phyloP scores from a whole-genome alignment of 1,140 invertebrate species.

The Drosophila triauraria region DNA sequence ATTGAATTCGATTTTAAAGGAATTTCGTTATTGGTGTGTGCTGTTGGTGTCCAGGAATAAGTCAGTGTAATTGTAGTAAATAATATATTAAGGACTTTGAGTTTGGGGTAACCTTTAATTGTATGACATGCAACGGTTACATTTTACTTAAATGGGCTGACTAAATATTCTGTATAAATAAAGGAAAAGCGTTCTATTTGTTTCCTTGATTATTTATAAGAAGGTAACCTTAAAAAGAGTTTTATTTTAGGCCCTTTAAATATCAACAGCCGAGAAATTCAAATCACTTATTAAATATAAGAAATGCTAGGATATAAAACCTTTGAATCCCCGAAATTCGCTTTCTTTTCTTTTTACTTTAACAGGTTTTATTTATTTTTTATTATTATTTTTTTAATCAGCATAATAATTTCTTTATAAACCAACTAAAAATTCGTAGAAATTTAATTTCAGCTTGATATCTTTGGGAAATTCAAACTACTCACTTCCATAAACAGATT shows the following conservation, averaged over 20 bases:
- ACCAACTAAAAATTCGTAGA: not conserved
- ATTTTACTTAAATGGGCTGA: not conserved
- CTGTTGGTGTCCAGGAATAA: slow-evolving; percentile 7
- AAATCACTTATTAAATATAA: too few species aligned
- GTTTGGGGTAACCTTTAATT: slow-evolving; percentile 11
- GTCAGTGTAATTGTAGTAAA: slow-evolving; percentile 4
- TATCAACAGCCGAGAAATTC: too few species aligned
- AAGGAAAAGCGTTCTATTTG: not conserved
- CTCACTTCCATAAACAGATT: not conserved
- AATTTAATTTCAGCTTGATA: not conserved
- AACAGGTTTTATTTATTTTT: not conserved
- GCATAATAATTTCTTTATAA: not conserved
- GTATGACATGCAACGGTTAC: slow-evolving; percentile 3
- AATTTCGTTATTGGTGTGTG: slow-evolving; percentile 1
- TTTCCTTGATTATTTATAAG: not conserved
- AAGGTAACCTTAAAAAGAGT: too few species aligned
- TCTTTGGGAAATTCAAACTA: not conserved
- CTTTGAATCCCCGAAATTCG: too few species aligned
- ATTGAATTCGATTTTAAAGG: slow-evolving; percentile 54
- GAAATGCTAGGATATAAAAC: too few species aligned
- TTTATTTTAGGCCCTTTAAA: too few species aligned
- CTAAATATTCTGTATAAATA: not conserved
- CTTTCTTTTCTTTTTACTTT: not conserved
- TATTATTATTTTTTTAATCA: too few species aligned
- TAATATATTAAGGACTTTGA: slow-evolving; percentile 19